Base-by-base conservation (phyloP, 2,113 vertebrate genomes). In the Onychostoma macrolepis region DNA sequence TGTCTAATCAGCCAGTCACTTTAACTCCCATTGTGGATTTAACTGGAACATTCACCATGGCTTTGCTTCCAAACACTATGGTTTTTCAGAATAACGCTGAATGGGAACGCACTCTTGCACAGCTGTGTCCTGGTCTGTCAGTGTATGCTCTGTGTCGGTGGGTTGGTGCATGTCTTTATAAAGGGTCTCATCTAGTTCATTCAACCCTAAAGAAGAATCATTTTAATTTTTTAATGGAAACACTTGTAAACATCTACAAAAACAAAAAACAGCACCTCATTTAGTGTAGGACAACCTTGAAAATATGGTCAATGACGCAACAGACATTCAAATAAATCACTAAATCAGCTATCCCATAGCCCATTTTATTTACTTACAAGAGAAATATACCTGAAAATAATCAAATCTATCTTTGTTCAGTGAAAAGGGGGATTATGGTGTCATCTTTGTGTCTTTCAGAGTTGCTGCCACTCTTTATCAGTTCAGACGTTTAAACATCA, bases 31-130 rank as follows among this genome's bases (percentile, higher is more conserved):
- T 79, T 86, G 74, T 80, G 63, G 17, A 80, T 69, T 67, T 65
- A 83, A 86, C 81, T 81, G 85, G 85, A 86, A 86, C 67, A 61
- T 86, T 80, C 77, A 30, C 30, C n/a, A 56, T 71, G 85, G 48
- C 71, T 86, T 74, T 86, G 85, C 69, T 33, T 81, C 48, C 65
- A 43, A 72, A 86, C 53, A 81, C 75, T 9, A 15, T 67, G 56
- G 24, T 43, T 61, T 72, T 74, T 24, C 11, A 80, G 65, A 79
- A 61, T 21, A 71, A 61, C 50, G n/a, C 65, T 53, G 48, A 86
- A 81, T 69, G 45, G 61, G 15, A 28, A 86, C 65, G 30, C 30
- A 53, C 33, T 72, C 33, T 80, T 72, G 53, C 45, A 69, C 85
- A 81, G 85, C 85, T 86, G 77, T 30, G 78, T 71, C 77, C 43